Conservation (phyloP, 2,888 invertebrate species). For the Marasmarcha lunaedactyla region DNA sequence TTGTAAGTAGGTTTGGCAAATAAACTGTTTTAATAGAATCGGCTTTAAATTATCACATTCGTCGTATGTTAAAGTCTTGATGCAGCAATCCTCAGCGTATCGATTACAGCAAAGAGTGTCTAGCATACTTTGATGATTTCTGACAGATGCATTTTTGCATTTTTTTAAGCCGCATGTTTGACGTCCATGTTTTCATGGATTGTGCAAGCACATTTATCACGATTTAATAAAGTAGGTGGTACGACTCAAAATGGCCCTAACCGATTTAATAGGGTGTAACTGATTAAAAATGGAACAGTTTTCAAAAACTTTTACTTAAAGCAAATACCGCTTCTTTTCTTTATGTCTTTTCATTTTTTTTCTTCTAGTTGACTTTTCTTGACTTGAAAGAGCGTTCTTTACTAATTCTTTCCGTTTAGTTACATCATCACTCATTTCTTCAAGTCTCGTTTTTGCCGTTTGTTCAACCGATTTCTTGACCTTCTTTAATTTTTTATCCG, state of each 20-base stretch:
- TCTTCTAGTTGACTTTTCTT: constrained; percentile 14
- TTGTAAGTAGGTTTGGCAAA: constrained; percentile 16
- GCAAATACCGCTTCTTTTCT: constrained; percentile 16
- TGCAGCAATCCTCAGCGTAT: constrained; percentile 16
- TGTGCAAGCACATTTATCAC: too few species aligned
- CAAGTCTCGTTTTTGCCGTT: too few species aligned
- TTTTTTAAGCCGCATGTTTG: not conserved
- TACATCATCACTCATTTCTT: constrained; percentile 13
- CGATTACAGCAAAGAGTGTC: constrained; percentile 17
- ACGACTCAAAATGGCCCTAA: constrained; percentile 18
- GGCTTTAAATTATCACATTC: constrained; percentile 12
- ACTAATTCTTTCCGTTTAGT: constrained; percentile 11
- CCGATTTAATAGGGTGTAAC: not conserved
- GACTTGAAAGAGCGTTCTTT: too few species aligned
- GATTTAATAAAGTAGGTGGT: too few species aligned
- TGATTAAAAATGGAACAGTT: constrained; percentile 2
- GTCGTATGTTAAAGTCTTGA: too few species aligned
- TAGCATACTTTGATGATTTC: constrained; percentile 16
- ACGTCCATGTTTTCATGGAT: constrained; percentile 17
- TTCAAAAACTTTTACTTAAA: constrained; percentile 15
- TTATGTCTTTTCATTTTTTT: constrained; percentile 8
- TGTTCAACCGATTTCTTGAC: constrained; percentile 12
- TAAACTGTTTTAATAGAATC: constrained; percentile 7
- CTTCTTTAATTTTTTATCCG: constrained; percentile 14
- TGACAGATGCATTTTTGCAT: not conserved